Conservation (phyloP, 2,113 vertebrate species). For the Nicator chloris region DNA sequence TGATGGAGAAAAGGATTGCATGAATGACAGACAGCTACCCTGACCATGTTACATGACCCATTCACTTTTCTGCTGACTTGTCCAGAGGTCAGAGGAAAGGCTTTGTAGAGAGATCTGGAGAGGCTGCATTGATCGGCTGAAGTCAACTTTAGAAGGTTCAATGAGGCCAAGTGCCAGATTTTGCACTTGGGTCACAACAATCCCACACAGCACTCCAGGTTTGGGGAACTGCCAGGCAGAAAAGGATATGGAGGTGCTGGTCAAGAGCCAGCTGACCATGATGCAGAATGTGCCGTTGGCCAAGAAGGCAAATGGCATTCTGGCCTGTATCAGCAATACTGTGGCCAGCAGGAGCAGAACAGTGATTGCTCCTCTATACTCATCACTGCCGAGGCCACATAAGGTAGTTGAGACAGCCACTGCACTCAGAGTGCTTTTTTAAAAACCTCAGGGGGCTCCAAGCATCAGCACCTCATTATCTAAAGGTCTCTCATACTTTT, state of each 20-base stretch:
- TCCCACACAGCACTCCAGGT: not conserved
- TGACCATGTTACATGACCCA: not conserved
- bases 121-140: not conserved
- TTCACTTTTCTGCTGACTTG: not conserved
- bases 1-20: not conserved
- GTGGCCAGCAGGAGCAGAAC: not conserved
- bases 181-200: not conserved
- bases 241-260: not conserved
- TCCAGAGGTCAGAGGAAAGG: not conserved
- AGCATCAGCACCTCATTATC: too few species aligned
- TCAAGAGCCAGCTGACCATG: not conserved
- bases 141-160: not conserved
- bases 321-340: not conserved
- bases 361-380: not conserved
- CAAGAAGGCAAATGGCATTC: not conserved
- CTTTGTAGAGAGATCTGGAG: not conserved
- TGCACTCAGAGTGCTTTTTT: too few species aligned
- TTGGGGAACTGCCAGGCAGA: not conserved
- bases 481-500: too few species aligned
- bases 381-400: accelerated
- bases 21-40: not conserved
- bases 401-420: too few species aligned
- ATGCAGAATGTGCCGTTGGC: not conserved
- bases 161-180: too few species aligned
- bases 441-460: too few species aligned